These are phyloP conservation scores for Platysternon megacephalum DNA, from an alignment of 2,113 vertebrate species.

Conservation along the genomic window DNA sequence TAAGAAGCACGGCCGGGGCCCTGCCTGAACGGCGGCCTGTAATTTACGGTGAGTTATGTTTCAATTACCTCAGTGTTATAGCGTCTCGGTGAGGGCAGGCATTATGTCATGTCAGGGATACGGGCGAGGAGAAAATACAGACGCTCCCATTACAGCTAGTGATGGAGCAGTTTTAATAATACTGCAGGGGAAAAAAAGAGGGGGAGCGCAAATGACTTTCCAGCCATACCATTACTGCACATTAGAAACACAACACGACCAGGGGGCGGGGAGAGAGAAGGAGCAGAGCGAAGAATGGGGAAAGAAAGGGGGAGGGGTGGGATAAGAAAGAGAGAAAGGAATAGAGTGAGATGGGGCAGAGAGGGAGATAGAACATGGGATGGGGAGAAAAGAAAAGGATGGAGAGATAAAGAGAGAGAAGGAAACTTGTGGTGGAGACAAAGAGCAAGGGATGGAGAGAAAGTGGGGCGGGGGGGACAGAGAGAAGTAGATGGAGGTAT, in stretches of 20 bases:
- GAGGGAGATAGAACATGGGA: background rate
- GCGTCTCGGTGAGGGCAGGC: slow-evolving; percentile 81
- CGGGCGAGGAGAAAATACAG: slow-evolving; percentile 79
- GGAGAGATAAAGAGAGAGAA: background rate
- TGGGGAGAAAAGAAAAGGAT: background rate
- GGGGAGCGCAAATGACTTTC: slow-evolving; percentile 78
- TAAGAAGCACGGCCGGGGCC: slow-evolving; percentile 74
- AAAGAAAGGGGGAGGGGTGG: background rate
- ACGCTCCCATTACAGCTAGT: slow-evolving; percentile 79
- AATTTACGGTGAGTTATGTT: slow-evolving; percentile 88
- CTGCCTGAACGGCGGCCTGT: slow-evolving; percentile 80
- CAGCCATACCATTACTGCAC: slow-evolving; percentile 75
- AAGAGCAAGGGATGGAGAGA: background rate
- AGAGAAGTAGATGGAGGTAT: background rate
- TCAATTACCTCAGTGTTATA: slow-evolving; percentile 86
- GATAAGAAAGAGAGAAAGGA: slow-evolving; percentile 5
- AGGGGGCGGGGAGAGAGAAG: slow-evolving; percentile 11
- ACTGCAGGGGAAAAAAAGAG: slow-evolving; percentile 66
- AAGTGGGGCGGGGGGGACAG: background rate
- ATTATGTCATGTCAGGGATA: slow-evolving; percentile 84
- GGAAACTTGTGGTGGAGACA: background rate
- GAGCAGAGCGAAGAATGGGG: background rate
- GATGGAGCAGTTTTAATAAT: slow-evolving; percentile 88
- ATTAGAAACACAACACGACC: slow-evolving; percentile 71
- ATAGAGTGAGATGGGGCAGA: background rate